Base-by-base conservation (phyloP, 2,797 vertebrate species). In the Nannoperca australis region DNA sequence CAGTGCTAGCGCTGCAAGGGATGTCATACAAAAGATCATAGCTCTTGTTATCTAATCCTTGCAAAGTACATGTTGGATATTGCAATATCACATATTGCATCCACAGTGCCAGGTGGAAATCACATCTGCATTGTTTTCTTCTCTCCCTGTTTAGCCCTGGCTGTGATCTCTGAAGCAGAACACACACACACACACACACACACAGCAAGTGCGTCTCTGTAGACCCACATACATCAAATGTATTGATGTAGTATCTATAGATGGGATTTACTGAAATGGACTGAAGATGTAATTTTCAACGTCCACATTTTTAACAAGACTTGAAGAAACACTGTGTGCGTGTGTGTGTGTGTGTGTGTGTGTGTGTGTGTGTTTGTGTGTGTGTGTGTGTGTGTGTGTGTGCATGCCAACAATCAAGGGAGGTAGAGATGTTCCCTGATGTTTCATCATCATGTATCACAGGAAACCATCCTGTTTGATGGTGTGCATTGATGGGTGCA, bases 401-500 rank as follows among this genome's bases (percentile, higher is more conserved):
- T 34, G 45, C 12, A 4, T 55, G n/a, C 18, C 32, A 22, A 62
- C 27, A 40, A 63, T 72, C 71, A 45, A 69, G 51, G 53, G 34
- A 44, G 20, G 42, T 5, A 34, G 50, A 74, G 70, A 60, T 67
- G 56, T 59, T 68, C 60, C 66, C 61, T 74, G 70, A 72, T 81
- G 77, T 84, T 84, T 84, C 50, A n/a, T n/a, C n/a, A n/a, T n/a
- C n/a, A 51, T 75, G 65, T 42, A 76, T 85, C 80, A 83, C 69
- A 88, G 71, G 22, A 56, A 85, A 81, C 7, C 75, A 55, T 68
- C 44, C 59, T 36, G 44, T 79, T 55, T 77, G 80, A 84, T 82
- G 79, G 30, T 60, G 74, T 50, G 71, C 60, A 67, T 45, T 79
- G 64, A 84, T 69, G 76, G 83, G 70, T 56, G 63, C 58, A 67